Evolutionary conservation across 2,113 vertebrate species (phyloP).

Genomic region (Geothlypis trichas): DNA sequence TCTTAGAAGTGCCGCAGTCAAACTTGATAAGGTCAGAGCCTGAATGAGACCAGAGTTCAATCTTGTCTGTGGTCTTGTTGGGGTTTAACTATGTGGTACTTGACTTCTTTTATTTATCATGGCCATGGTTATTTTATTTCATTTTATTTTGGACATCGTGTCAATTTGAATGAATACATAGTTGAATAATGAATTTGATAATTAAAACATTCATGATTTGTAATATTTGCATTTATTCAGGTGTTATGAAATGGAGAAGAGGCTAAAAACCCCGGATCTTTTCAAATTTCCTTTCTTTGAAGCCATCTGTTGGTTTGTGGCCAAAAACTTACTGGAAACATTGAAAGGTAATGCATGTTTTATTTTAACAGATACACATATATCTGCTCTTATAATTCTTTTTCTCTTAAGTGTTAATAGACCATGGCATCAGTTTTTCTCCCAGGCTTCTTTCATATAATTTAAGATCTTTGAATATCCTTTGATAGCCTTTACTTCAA

Average conservation of each 20-base stretch:
- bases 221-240: conserved; percentile 72
- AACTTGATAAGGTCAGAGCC: conserved; percentile 54
- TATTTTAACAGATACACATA: background rate
- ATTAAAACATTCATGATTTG: background rate
- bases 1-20: conserved; percentile 48
- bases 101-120: conserved; percentile 36
- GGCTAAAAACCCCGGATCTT: conserved; percentile 97
- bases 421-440: background rate
- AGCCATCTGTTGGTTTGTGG: conserved; percentile 99
- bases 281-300: conserved; percentile 99
- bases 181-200: background rate
- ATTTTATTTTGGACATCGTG: conserved; percentile 50
- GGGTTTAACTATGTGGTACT: conserved; percentile 38
- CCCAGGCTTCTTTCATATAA: background rate
- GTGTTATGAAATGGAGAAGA: conserved; percentile 99
- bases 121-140: conserved; percentile 50
- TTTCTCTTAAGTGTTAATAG: background rate
- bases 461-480: background rate
- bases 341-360: conserved; percentile 85
- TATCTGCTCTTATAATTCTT: background rate
- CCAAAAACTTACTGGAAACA: conserved; percentile 95
- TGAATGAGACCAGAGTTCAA: conserved; percentile 41
- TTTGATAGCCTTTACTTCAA: background rate
- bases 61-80: conserved; percentile 41
- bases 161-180: conserved; percentile 43